Base-by-base conservation (phyloP, 2,113 vertebrate species). In the Paralichthys olivaceus region DNA sequence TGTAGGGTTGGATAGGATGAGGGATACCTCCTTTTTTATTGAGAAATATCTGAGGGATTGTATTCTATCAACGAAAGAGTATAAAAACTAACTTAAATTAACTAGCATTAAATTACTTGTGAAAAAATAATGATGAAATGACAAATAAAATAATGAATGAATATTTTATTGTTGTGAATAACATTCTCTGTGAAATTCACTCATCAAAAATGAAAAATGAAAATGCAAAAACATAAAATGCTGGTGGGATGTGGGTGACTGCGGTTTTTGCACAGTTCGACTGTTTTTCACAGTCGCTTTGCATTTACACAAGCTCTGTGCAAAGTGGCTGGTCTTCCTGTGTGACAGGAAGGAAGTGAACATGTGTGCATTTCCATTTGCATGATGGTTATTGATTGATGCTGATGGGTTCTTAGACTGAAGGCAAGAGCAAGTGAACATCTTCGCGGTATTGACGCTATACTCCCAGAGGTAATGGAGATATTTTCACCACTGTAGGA, bases 321-420 rank as follows among this genome's bases (percentile, higher is more conserved):
- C 5, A 26, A n/a, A 63, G n/a, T 19, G 23, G 19, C 60, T 54
- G 19, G 1, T 7, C 17, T 67, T 66, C 15, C 43, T 3, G 59
- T 47, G 11, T 37, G 57, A 69, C 76, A 40, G 70, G 55, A 75
- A 80, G 54, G 26, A 75, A 29, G 56, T 9, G 64, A 29, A 29
- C 28, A 29, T 29, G 60, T 75, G 23, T 25, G 54, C 37, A 55
- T 22, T 8, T 1, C 51, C 51, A 53, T 53, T 53, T 53, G 51
- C 51, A 53, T n/a, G 54, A 37, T 66, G 75, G 26, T 72, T 57
- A 82, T 80, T 75, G 61, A 77, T 74, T 68, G 22, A 65, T 84
- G 77, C 84, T 80, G 75, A 72, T 59, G 29, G 66, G 11, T 9
- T 37, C 69, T 49, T 47, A 17, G 20, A 58, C 5, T 26, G 29